Conservation (phyloP, 2,888 invertebrate species). For the Leptothorax acervorum region DNA sequence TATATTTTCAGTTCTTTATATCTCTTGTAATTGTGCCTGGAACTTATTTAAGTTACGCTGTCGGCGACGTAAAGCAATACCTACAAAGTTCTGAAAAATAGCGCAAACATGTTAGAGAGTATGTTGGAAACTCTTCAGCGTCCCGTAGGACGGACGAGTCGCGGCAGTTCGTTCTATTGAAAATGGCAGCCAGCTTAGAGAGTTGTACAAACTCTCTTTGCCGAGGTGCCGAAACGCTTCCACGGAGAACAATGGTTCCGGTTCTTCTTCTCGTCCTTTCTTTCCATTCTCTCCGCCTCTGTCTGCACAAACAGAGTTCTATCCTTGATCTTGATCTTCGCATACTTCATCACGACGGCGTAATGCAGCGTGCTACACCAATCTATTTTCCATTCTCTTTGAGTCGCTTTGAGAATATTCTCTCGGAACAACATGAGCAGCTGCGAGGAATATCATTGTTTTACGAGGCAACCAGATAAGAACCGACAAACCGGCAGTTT, state of each 20-base stretch:
- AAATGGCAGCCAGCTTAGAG: conserved; percentile 62
- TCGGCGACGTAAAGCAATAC: background rate
- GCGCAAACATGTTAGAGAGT: conserved; percentile 8
- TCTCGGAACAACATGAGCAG: background rate
- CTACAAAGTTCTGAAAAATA: conserved; percentile 29
- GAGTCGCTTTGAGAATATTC: conserved; percentile 20
- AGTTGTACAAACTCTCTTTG: conserved; percentile 62
- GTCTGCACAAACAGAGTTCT: conserved; percentile 57
- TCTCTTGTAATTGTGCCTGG: background rate
- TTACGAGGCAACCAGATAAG: background rate
- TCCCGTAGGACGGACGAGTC: conserved; percentile 12
- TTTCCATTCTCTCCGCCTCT: conserved; percentile 5
- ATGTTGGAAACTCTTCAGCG: background rate
- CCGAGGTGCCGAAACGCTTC: conserved; percentile 48
- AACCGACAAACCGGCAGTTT: background rate
- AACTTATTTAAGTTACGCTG: conserved; percentile 2
- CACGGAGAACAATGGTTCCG: conserved; percentile 61
- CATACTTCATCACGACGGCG: conserved; percentile 44
- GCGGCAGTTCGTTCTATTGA: conserved; percentile 33
- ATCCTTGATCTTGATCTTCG: conserved; percentile 60
- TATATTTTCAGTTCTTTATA: background rate
- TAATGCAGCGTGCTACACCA: conserved; percentile 27
- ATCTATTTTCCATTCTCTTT: conserved; percentile 47
- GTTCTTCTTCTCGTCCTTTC: conserved; percentile 18
- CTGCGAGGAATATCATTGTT: conserved; percentile 7